Conservation (phyloP, 2,888 invertebrate genomes). For the Coleophora deauratella region DNA sequence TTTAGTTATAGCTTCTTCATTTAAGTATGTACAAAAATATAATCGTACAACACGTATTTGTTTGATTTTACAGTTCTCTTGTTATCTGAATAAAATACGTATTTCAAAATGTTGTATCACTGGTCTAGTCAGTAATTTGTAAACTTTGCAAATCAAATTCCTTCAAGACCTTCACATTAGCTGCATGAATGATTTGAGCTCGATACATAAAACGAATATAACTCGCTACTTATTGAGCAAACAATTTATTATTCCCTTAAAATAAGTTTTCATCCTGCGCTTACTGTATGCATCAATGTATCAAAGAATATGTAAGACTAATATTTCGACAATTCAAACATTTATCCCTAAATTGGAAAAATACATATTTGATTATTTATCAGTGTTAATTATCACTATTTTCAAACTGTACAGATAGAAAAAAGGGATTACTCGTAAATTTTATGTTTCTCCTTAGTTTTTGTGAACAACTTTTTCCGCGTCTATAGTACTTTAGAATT, state of each 20-base stretch:
- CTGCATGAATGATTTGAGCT: constrained; percentile 5
- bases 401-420: too few relatives aligned
- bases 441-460: too few relatives aligned
- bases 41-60: constrained; percentile 61
- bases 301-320: constrained; percentile 5
- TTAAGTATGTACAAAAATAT: constrained; percentile 73
- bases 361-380: too few relatives aligned
- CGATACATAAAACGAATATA: constrained; percentile 8
- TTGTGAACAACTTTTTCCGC: too few relatives aligned
- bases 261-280: constrained; percentile 15
- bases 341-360: too few relatives aligned
- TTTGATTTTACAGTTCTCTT: constrained; percentile 24
- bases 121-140: too few relatives aligned
- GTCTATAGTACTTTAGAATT: too few relatives aligned
- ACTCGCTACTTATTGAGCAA: constrained; percentile 31
- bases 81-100: neutral
- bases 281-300: constrained; percentile 11
- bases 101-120: too few relatives aligned
- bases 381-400: too few relatives aligned
- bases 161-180: constrained; percentile 9
- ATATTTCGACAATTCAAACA: too few relatives aligned
- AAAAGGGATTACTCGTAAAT: too few relatives aligned
- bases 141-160: too few relatives aligned
- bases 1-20: constrained; percentile 47
- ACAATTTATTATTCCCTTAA: constrained; percentile 23